Base-by-base conservation (phyloP, 1,140 invertebrate genomes). In the Trachelipus rathkii region DNA sequence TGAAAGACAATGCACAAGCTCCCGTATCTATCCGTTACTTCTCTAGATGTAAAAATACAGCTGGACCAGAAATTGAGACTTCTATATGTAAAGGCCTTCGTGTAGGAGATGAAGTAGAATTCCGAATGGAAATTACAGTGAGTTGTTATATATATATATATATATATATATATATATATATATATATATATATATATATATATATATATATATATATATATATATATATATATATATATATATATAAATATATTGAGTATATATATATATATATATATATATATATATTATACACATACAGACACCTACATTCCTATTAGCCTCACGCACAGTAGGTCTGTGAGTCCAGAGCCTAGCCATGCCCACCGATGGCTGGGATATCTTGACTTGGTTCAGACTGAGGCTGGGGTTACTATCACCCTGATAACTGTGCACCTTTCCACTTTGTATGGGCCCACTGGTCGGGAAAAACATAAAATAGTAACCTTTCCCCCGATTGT, bases 11-110 rank as follows among this genome's bases (percentile, higher is more conserved):
- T 82, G 83, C 87, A 70, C 85, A 86, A 15, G 87, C 87, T 71
- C 84, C 87, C 60, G 83, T 90, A 0, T 84, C 84, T 68, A 84
- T 90, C 10, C 87, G 83, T 44, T 90, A 89, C 81, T 85, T 83
- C 75, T 87, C 88, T 5, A 85, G 84, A 33, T 90, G 89, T 82
- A 82, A 78, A 66, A 72, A 15, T n/a, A 85, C 84, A 19, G 77
- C 68, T 44, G 77, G 66, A 44, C 80, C 84, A 33, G 80, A 82
- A 71, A 82, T 80, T 46, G 85, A 88, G 45, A 89, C 88, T 1
- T 75, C 87, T 79, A 84, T 84, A 44, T 90, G 89, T 82, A 84
- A 86, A 44, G 85, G 84, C 21, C 82, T 89, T 15, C 84, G 85
- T 77, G 87, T 89, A 75, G 89, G 89, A 19, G 84, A 88, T 74